Evolutionary conservation across 2,113 vertebrate species (phyloP), one percentile per base, ranked within the genome.

Genomic region (Nannospalax galili): DNA sequence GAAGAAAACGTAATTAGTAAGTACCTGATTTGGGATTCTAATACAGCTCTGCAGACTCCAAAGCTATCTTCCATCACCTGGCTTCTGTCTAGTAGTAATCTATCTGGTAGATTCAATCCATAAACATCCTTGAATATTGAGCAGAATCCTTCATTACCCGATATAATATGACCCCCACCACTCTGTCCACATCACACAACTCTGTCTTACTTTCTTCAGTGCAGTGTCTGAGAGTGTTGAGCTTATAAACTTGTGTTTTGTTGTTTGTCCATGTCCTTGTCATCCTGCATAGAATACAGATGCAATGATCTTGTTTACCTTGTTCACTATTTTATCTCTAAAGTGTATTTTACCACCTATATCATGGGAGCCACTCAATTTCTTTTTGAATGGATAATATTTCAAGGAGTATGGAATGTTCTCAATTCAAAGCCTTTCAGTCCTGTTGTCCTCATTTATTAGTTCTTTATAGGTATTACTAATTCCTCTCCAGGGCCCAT

Each of bases 321-420:
- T n/a, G 11, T 69, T 85, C 11, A 75, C 16, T 82, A 7, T 64
- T 75, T 14, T 20, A 89, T 87, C 30, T 19, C 17, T 19, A 78
- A 28, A 40, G 56, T 72, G 30, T 56, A n/a, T 15, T 84, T 74
- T 70, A 65, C 37, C 74, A 30, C 16, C 24, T 22, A 77, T 11
- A 64, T 73, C n/a, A 42, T 9, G 40, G 11, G 3, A 94, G 16
- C 32, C 9, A n/a, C 20, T 74, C n/a, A 35, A 2, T 62, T 42
- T 77, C 84, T 91, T 92, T 32, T 45, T 35, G 56, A 91, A 56
- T 84, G 60, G 88, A 62, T 65, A 40, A n/a, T 81, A 22, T 82
- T 89, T 93, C 14, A 69, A 93, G 37, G 67, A 87, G 7, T 37
- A 72, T 67, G 52, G 16, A 72, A 52, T 40, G 45, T 20, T 93